Evolutionary conservation across 2,113 vertebrate genomes (phyloP).

Genomic region (Vombatus ursinus): DNA sequence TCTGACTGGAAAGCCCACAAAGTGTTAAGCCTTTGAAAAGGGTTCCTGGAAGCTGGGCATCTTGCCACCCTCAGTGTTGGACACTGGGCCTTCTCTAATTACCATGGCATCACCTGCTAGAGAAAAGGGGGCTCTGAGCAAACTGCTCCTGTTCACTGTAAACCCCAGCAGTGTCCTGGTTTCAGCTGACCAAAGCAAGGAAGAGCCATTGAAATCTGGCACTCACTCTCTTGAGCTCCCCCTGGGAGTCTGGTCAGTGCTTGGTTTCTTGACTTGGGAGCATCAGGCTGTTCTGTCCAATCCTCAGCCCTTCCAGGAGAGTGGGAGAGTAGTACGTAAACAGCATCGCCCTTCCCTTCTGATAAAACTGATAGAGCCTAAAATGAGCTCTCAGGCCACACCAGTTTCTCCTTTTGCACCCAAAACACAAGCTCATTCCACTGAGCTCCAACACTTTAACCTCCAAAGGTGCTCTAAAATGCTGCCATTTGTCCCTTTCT

Average conservation of each 20-base stretch:
- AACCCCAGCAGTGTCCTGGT: background rate
- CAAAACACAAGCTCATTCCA: background rate
- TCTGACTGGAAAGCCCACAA: background rate
- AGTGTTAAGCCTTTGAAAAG: background rate
- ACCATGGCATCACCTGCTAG: background rate
- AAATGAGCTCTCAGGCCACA: background rate
- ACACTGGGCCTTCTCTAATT: fast-evolving
- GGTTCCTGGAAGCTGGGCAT: fast-evolving
- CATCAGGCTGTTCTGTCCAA: background rate
- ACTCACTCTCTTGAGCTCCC: background rate
- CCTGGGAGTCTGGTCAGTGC: background rate
- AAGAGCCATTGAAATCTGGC: background rate
- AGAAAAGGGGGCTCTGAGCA: fast-evolving
- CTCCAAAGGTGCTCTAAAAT: background rate
- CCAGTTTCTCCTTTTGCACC: background rate
- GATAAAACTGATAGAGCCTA: background rate
- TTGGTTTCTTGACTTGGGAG: background rate
- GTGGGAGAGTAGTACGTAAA: background rate
- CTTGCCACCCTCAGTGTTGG: background rate
- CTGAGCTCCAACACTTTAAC: background rate
- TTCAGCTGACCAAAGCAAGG: background rate
- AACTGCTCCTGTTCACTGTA: background rate
- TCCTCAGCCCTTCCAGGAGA: background rate
- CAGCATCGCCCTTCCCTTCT: background rate
- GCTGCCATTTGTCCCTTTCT: background rate